Evolutionary conservation across 2,888 invertebrate genomes (phyloP).

Genomic region (Dryococelus australis): DNA sequence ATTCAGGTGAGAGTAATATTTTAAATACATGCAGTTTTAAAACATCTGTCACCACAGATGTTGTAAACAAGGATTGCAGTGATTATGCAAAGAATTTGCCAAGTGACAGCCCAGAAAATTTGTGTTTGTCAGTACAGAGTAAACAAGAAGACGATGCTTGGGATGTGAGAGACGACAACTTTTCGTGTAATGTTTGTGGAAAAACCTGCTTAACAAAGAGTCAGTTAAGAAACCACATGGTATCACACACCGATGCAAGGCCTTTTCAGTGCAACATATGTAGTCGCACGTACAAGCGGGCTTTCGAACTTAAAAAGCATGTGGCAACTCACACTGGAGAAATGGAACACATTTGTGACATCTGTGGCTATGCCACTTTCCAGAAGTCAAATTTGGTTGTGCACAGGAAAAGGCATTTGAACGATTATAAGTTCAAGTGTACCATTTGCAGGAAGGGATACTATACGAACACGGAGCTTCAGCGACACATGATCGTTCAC

Average conservation of each 20-base stretch:
- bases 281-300: constrained; percentile 51
- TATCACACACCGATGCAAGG: constrained; percentile 60
- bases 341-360: constrained; percentile 53
- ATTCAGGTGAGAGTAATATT: neutral
- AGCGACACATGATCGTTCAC: constrained; percentile 54
- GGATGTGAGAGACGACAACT: constrained; percentile 48
- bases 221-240: constrained; percentile 55
- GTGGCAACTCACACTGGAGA: constrained; percentile 53
- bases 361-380: constrained; percentile 54
- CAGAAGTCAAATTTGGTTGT: constrained; percentile 54
- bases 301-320: constrained; percentile 51
- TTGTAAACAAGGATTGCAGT: neutral
- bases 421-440: constrained; percentile 63
- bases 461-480: constrained; percentile 60
- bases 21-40: neutral
- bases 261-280: constrained; percentile 59
- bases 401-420: constrained; percentile 56
- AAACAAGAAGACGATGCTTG: neutral
- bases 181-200: constrained; percentile 46
- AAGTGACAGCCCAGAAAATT: neutral
- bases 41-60: neutral
- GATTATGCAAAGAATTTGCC: neutral
- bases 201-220: constrained; percentile 41
- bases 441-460: constrained; percentile 62
- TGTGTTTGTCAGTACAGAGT: neutral